Evolutionary conservation across 2,113 vertebrate species (phyloP).

Genomic region (Sterna hirundo): DNA sequence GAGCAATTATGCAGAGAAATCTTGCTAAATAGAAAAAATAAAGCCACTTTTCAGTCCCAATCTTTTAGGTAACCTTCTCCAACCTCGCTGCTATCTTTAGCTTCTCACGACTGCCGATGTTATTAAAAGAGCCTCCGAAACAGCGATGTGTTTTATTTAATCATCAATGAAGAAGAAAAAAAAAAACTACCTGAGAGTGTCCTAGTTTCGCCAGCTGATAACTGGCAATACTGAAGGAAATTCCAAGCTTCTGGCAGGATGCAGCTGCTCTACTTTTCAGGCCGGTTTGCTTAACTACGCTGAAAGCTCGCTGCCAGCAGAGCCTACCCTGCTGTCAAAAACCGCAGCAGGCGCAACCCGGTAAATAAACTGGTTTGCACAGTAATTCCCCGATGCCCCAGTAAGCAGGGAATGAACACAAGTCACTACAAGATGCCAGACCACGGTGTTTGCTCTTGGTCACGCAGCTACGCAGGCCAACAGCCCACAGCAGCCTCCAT

Average conservation of each 20-base stretch:
- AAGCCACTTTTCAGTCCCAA: not conserved
- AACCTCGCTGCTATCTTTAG: accelerated
- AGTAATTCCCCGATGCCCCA: not conserved
- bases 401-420: not conserved
- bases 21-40: not conserved
- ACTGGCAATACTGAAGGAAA: not conserved
- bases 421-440: not conserved
- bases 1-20: not conserved
- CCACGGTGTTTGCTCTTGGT: not conserved
- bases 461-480: not conserved
- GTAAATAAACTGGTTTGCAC: not conserved
- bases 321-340: not conserved
- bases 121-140: not conserved
- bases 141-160: not conserved
- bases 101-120: accelerated
- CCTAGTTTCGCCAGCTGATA: not conserved
- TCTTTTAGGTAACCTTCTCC: not conserved
- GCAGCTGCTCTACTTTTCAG: not conserved
- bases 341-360: accelerated
- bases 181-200: not conserved
- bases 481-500: not conserved
- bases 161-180: not conserved
- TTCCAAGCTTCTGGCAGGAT: not conserved
- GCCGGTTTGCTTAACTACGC: not conserved
- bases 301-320: not conserved